Percentiles rank a stretch among this genome's conserved stretches.
Evolutionary conservation across 2,797 vertebrate genomes (phyloP).

Genomic region (Sus cebifrons): DNA sequence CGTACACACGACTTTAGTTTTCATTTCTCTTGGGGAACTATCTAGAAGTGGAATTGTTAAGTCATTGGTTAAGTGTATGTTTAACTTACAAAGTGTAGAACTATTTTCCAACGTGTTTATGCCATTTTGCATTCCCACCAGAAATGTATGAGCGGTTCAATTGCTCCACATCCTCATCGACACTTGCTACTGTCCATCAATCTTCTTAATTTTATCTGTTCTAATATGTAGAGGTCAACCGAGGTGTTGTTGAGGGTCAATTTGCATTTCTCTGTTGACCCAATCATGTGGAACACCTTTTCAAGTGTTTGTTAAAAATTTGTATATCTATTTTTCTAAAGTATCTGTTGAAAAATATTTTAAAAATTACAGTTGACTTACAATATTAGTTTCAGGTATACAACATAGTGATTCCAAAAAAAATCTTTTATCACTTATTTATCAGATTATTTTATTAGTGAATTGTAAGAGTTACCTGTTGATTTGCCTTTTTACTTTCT

Average conservation of each 20-base stretch:
- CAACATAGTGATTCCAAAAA: background rate
- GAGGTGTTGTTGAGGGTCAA: background rate
- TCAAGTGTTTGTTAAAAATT: background rate
- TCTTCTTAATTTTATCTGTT: background rate
- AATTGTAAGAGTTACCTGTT: background rate
- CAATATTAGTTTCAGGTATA: background rate
- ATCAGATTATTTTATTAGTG: background rate
- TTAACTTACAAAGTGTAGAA: background rate
- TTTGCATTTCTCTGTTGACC: background rate
- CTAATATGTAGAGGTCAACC: background rate
- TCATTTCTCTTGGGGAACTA: slow-evolving; percentile 7
- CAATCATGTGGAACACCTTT: background rate
- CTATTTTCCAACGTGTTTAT: background rate
- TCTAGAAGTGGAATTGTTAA: background rate
- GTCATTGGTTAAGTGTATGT: background rate
- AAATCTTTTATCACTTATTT: background rate
- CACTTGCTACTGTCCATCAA: background rate
- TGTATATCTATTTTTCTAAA: background rate
- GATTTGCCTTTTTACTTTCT: slow-evolving; percentile 18
- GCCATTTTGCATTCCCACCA: background rate
- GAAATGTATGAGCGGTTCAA: background rate
- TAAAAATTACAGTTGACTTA: background rate
- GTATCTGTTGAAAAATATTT: background rate
- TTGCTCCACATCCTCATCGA: background rate
- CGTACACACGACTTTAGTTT: background rate